Base-by-base conservation (phyloP, 2,888 invertebrate species). In the Dermolepida albohirtum region DNA sequence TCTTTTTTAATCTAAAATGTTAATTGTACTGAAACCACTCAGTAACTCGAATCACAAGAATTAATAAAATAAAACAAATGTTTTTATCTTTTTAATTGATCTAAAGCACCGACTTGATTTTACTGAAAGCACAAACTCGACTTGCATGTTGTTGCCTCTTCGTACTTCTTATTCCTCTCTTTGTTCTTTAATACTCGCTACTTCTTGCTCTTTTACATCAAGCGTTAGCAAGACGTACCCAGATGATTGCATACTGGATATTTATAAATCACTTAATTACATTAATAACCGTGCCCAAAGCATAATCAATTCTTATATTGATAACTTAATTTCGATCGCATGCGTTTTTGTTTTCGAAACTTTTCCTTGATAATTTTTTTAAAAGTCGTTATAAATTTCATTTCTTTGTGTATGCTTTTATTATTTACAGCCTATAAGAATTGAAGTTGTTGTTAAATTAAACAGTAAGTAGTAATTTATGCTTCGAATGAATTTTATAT, bases 251-350 rank as follows among this genome's bases (percentile, higher is more conserved):
- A 22, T 17, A 49, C 57, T 49, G 50, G 49, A 66, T 66, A 66
- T 66, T 66, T 66, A 66, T 66, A 66, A 66, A 66, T 57, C 66
- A 66, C 66, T 66, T 66, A 66, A 66, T 66, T 66, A 59, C 66
- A 59, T 66, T 66, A 66, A 66, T 66, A 66, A 57, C 40, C 57
- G 39, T 66, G 57, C 50, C 66, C 27, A 17, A 49, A 57, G 66
- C 41, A n/a, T 22, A 59, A 50, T 50, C 59, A 66, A 50, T 66
- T 66, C 57, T 22, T 17, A 50, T 59, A 50, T 40, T 66, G 66
- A 59, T 66, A 66, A 66, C 66, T 66, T 66, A 66, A 66, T 66
- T 59, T 59, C 27, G 34, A n/a, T 34, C 22, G 57, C 17, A 41
- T 43, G n/a, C 12, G 57, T 59, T 59, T 59, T 59, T 29, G 14